Conservation (phyloP, 1,140 invertebrate genomes). For the Drosophila ohnishii region DNA sequence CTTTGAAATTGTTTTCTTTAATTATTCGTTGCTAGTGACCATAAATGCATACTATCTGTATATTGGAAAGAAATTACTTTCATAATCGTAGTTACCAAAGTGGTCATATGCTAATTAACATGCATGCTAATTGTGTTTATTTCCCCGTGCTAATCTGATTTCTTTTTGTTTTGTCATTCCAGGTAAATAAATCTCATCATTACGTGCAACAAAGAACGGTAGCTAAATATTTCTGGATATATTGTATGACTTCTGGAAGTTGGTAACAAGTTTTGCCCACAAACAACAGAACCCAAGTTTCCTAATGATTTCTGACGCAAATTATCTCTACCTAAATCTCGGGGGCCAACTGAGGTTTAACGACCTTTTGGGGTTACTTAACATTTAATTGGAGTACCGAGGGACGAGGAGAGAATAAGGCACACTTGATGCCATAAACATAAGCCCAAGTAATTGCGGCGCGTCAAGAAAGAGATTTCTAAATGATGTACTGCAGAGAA, state of each 20-base stretch:
- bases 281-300: constrained; percentile 27
- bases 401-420: background rate
- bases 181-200: constrained; percentile 53
- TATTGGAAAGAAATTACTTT: background rate
- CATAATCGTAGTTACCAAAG: constrained; percentile 9
- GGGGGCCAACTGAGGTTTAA: constrained; percentile 27
- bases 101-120: constrained; percentile 21
- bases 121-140: constrained; percentile 34
- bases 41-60: background rate
- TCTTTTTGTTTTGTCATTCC: constrained; percentile 45
- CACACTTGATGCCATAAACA: constrained; percentile 50
- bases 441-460: constrained; percentile 57
- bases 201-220: constrained; percentile 23
- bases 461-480: constrained; percentile 55
- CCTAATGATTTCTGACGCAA: constrained; percentile 29
- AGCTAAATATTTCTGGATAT: constrained; percentile 29
- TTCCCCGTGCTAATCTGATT: constrained; percentile 27
- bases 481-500: constrained; percentile 48
- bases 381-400: constrained; percentile 44
- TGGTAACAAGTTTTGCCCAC: constrained; percentile 22
- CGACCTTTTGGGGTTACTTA: constrained; percentile 45
- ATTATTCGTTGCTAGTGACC: background rate
- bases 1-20: no score
- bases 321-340: constrained; percentile 38
- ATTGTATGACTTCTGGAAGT: constrained; percentile 1